phyloP scores from a whole-genome alignment of 2,113 vertebrate genomes.

The Macquaria australasica region DNA sequence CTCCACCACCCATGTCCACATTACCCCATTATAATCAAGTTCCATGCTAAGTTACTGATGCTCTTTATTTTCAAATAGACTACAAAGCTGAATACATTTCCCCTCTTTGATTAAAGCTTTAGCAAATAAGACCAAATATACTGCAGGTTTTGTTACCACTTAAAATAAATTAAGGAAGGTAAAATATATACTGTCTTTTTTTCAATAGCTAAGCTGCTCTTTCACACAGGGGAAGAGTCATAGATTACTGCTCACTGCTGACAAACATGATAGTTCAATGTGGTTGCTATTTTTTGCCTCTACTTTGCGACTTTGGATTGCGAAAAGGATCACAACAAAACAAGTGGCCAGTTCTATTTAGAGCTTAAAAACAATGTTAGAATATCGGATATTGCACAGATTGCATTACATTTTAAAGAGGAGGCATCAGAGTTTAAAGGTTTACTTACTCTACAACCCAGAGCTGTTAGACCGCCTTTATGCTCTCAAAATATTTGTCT shows the following conservation, averaged over 20 bases:
- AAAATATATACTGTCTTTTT: background rate
- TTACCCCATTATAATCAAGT: background rate
- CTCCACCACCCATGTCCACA: conserved; percentile 10
- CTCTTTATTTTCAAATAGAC: conserved; percentile 2
- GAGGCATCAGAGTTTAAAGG: background rate
- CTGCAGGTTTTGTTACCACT: conserved; percentile 26
- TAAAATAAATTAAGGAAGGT: conserved; percentile 17
- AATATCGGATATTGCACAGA: conserved; percentile 18
- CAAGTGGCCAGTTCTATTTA: conserved; percentile 49
- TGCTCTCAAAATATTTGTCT: conserved; percentile 39
- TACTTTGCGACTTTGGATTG: conserved; percentile 27
- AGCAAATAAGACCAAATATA: conserved; percentile 11
- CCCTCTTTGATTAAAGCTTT: conserved; percentile 17
- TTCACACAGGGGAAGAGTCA: conserved; percentile 3
- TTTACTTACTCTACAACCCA: background rate
- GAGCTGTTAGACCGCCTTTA: conserved; percentile 17
- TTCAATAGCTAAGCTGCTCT: background rate
- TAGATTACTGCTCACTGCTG: conserved; percentile 41
- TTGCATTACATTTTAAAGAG: conserved; percentile 29
- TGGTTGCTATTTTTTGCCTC: conserved; percentile 52
- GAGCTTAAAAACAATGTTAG: conserved; percentile 46
- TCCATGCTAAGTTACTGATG: conserved; percentile 7
- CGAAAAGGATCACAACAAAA: conserved; percentile 54
- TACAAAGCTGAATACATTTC: conserved; percentile 9
- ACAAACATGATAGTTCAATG: conserved; percentile 42